Evolutionary conservation across 1,140 invertebrate species (phyloP), one percentile per base, ranked within the genome.

Genomic region (Drosophila serrata): DNA sequence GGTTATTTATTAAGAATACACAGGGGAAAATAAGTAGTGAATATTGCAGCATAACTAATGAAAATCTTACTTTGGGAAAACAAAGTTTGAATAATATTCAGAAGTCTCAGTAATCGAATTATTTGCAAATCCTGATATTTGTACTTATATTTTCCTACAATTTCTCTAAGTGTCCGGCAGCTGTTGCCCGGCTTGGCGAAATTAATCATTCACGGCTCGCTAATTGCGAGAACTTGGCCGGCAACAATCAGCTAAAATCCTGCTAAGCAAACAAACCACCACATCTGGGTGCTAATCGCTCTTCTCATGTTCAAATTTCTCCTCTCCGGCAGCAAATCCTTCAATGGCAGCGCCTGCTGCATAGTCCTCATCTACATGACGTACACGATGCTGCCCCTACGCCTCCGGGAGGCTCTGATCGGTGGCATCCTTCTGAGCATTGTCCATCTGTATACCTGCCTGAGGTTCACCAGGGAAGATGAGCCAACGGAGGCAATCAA

Each of bases 331-430:
- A 92, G 91, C 61, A 92, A 92, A 81, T 91, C 91, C 37, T 92
- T 92, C 53, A 92, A 92, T 74, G 91, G 91, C 59, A 92, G 90
- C 73, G 80, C 79, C 39, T 92, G 92, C 63, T 90, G 90, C 81
- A 80, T 92, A 13, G 95, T 98, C 61, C 97, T 97, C 93, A 96
- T 97, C 46, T 99, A 98, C 93, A 94, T 98, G 93, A 96, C 96
- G 29, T 98, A 98, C 90, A 96, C 97, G 1, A 94, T 98, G 74
- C 94, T 99, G 61, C 97, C 97, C 3, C 95, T 98, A 40, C 94
- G 96, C 53, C 94, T 98, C 75, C 95, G 96, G 75, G 95, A 98
- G 90, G 96, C 97, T 22, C 94, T 96, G 29, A 92, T 96, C 33
- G 95, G 95, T 27, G 97, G 97, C 19, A 84, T 95, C 4, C 88